Conservation (phyloP, 2,113 vertebrate species). For the Martes martes region DNA sequence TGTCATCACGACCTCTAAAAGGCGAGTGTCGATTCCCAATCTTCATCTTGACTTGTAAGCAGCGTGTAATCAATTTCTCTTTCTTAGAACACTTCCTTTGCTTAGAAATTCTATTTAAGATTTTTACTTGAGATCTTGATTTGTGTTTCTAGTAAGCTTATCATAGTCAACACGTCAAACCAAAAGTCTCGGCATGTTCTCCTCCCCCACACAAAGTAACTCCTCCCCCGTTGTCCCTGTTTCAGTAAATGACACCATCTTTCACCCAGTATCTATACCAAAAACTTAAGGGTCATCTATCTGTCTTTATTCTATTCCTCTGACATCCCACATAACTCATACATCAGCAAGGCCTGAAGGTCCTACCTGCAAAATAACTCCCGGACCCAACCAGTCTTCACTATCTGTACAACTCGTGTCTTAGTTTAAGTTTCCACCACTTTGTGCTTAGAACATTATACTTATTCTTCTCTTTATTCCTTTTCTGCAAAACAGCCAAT, state of each 20-base stretch:
- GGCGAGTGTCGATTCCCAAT: background rate
- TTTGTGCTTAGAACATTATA: background rate
- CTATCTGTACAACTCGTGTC: background rate
- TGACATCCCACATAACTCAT: background rate
- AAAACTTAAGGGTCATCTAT: background rate
- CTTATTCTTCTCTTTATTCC: background rate
- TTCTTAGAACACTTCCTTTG: background rate
- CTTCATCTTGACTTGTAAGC: background rate
- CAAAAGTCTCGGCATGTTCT: background rate
- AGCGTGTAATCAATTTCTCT: background rate
- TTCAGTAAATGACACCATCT: background rate
- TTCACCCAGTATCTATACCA: background rate
- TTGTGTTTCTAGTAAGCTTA: background rate
- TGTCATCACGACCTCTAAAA: background rate
- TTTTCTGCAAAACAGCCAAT: background rate
- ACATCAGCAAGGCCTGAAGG: background rate
- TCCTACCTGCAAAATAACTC: background rate
- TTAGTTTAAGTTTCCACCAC: background rate
- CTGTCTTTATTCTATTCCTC: background rate
- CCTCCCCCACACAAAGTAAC: background rate
- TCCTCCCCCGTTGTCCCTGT: background rate
- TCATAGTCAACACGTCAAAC: background rate
- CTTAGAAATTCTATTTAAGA: background rate
- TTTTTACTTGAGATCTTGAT: background rate
- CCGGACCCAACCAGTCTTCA: background rate